phyloP scores from a whole-genome alignment of 1,140 invertebrate species.

The Antheraea pernyi region DNA sequence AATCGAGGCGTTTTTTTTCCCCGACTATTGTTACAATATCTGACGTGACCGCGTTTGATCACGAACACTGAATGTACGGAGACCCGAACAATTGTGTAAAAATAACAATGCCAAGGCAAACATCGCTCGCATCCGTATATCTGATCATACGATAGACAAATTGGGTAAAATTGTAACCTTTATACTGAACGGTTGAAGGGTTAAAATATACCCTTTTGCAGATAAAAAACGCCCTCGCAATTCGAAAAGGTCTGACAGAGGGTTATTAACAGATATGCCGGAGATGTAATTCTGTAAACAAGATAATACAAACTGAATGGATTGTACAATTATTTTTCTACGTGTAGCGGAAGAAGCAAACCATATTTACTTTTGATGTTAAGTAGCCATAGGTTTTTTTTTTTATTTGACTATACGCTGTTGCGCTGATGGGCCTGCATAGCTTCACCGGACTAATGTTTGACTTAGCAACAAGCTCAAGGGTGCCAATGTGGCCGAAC shows the following conservation, averaged over 20 bases:
- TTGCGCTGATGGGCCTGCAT: too few relatives aligned
- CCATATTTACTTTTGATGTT: too few relatives aligned
- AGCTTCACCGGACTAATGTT: too few relatives aligned
- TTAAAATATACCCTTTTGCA: conserved; percentile 18
- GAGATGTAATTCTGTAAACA: conserved; percentile 7
- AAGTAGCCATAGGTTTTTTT: too few relatives aligned
- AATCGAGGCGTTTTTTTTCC: background rate
- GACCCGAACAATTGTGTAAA: conserved; percentile 36
- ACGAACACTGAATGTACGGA: conserved; percentile 31
- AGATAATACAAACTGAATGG: background rate
- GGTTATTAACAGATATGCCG: conserved; percentile 41
- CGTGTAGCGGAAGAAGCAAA: too few relatives aligned
- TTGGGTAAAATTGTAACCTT: conserved; percentile 19
- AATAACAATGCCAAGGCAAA: conserved; percentile 51
- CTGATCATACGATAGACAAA: conserved; percentile 20
- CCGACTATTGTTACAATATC: conserved; percentile 49
- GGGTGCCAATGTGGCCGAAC: too few relatives aligned
- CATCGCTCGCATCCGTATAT: conserved; percentile 29
- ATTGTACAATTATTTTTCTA: background rate
- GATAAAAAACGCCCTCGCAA: conserved; percentile 43
- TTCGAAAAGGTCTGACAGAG: conserved; percentile 40
- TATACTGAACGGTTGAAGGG: conserved; percentile 17
- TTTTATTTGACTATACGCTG: too few relatives aligned
- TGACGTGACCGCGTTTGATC: conserved; percentile 52
- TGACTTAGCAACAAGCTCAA: too few relatives aligned